Conservation (phyloP, 2,797 vertebrate species). For the Myiotriccus ornatus region DNA sequence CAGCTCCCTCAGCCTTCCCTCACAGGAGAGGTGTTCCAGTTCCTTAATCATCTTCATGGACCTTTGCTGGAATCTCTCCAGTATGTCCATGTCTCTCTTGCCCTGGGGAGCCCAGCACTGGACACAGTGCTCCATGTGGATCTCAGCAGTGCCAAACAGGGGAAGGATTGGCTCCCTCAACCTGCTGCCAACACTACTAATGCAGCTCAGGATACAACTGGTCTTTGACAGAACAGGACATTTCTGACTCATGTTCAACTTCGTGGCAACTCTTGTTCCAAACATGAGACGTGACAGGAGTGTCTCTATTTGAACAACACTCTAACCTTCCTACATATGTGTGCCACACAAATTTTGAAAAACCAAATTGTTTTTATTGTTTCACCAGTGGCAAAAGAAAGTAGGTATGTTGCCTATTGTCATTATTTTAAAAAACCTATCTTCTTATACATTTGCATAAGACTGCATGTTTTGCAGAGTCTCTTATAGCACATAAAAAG, state of each 20-base stretch:
- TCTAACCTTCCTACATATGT: background rate
- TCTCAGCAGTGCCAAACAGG: background rate
- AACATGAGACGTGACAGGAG: background rate
- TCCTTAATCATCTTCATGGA: background rate
- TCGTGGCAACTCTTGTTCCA: background rate
- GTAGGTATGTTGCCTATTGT: background rate
- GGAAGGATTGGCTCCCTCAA: background rate
- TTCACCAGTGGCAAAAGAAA: background rate
- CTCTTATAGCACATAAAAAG: background rate
- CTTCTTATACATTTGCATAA: background rate
- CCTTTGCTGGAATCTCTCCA: background rate
- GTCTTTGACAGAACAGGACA: background rate
- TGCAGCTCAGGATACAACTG: background rate
- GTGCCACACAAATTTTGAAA: background rate
- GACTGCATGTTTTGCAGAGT: background rate
- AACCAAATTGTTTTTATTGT: background rate
- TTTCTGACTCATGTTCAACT: background rate
- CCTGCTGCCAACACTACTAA: background rate
- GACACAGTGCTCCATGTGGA: background rate
- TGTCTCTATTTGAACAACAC: background rate
- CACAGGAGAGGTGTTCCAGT: background rate
- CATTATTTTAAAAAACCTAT: background rate
- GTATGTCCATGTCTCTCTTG: fast-evolving
- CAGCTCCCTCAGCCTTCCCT: background rate
- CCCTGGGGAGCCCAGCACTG: background rate